Evolutionary conservation across 2,888 invertebrate species (phyloP).

Genomic region (Callimorpha dominula): DNA sequence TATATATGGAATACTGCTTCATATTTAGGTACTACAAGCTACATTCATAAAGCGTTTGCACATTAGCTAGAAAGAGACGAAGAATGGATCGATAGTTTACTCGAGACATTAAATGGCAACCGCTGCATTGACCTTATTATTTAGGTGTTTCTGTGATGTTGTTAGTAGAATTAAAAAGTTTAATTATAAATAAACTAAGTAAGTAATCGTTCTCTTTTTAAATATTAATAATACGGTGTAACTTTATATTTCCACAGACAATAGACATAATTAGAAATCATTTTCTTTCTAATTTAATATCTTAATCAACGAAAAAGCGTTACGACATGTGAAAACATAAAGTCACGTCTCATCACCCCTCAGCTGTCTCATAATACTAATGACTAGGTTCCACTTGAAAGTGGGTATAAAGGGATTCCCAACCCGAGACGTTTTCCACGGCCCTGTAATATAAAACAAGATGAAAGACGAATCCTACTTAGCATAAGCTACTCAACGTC

Average conservation of each 20-base stretch:
- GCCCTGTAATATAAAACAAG: constrained; percentile 70
- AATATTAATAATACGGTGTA: background rate
- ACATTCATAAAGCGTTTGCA: constrained; percentile 64
- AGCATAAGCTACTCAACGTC: constrained; percentile 67
- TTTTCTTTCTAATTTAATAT: background rate
- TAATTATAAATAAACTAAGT: constrained; percentile 31
- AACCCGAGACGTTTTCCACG: constrained; percentile 54
- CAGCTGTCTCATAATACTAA: constrained; percentile 34
- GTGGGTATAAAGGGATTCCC: constrained; percentile 51
- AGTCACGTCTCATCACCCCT: constrained; percentile 12
- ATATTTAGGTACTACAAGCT: constrained; percentile 33
- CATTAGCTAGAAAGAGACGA: constrained; percentile 82
- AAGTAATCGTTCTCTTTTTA: background rate
- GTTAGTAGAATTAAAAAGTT: constrained; percentile 43
- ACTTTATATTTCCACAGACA: background rate
- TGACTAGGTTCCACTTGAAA: constrained; percentile 37
- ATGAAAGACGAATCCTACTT: constrained; percentile 73
- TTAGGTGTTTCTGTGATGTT: constrained; percentile 76
- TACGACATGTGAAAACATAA: background rate
- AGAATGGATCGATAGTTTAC: constrained; percentile 83
- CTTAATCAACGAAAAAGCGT: background rate
- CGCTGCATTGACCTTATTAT: constrained; percentile 85
- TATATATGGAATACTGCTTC: constrained; percentile 28
- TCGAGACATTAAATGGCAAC: constrained; percentile 82
- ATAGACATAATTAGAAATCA: background rate